These are phyloP conservation scores for Tarsius wallacei DNA, from an alignment of 2,797 vertebrate species.

Conservation along the genomic window DNA sequence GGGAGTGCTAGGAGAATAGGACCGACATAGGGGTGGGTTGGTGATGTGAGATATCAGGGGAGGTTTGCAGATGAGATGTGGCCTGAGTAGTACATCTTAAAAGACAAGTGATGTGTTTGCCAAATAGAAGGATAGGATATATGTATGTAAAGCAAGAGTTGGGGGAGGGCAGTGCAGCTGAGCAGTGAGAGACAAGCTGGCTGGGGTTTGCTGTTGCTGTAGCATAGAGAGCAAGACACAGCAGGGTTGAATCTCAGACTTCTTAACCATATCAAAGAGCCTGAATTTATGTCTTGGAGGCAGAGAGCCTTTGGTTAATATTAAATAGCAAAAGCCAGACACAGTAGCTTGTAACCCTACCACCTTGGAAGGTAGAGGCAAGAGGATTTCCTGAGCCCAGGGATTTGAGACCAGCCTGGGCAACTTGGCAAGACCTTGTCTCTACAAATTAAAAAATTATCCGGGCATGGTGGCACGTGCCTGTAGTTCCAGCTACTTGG, in stretches of 20 bases:
- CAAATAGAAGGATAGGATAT: neutral
- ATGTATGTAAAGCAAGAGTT: neutral
- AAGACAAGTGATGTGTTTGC: conserved; percentile 1
- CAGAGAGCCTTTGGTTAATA: conserved; percentile 15
- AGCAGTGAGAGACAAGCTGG: neutral
- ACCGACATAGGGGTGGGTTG: neutral
- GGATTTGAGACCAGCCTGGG: no score
- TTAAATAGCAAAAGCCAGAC: neutral
- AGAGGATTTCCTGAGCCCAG: no score
- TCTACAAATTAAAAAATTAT: no score
- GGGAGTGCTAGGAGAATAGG: neutral
- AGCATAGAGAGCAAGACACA: neutral
- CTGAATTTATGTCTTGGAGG: neutral
- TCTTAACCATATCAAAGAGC: neutral
- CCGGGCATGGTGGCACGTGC: no score
- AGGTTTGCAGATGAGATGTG: neutral
- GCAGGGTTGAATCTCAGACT: neutral
- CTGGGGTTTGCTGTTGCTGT: neutral
- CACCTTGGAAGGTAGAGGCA: no score
- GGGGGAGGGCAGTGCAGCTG: neutral
- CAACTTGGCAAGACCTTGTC: no score
- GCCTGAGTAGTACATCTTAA: neutral
- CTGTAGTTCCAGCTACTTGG: no score
- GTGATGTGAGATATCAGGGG: neutral
- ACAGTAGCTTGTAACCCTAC: no score